Base-by-base conservation (phyloP, 2,797 vertebrate species). In the Ctenopoma kingsleyae region DNA sequence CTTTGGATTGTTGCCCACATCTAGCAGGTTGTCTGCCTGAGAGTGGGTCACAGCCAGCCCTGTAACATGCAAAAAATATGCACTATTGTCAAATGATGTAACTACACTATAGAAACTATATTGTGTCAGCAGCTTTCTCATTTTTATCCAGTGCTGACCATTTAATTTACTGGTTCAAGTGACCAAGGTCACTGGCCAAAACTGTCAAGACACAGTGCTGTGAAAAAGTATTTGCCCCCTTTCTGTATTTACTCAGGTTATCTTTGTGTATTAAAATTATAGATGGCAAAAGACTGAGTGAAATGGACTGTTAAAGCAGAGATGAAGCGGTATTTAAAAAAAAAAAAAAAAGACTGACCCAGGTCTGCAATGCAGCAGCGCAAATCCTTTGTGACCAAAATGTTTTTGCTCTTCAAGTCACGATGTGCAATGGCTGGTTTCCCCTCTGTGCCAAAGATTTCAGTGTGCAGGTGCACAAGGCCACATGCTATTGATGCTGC, bases 391-490 rank as follows among this genome's bases (percentile, higher is more conserved):
- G 93, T 95, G 35, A 96, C 94, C 68, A 96, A 87, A 71, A 96
- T 95, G 71, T 96, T 96, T 83, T 96, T 96, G 89, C 94, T 95
- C 90, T 96, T 96, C 70, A 96, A 89, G 85, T 96, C 95, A 1
- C 95, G 84, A 80, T 96, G 95, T 2, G 94, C 95, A 23, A 96
- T 96, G 76, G 95, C 95, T 0, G 94, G 94, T 74, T 96, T 96
- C 12, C 95, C 95, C 83, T 95, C 93, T 0, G 95, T 95, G 84
- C 95, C 95, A 3, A 95, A 93, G 79, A 96, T 95, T 90, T 95
- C 95, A 0, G 94, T 93, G 93, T 96, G 95, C 78, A 96, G 87
- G 83, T 96, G 95, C 80, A 95, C 94, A 55, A 95, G 89, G 54
- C 95, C 95, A 40, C 91, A 91, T 1, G 93, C 94, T 64, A 94